Evolutionary conservation across 1,140 invertebrate genomes (phyloP).

Genomic region (Zaprionus africanus): DNA sequence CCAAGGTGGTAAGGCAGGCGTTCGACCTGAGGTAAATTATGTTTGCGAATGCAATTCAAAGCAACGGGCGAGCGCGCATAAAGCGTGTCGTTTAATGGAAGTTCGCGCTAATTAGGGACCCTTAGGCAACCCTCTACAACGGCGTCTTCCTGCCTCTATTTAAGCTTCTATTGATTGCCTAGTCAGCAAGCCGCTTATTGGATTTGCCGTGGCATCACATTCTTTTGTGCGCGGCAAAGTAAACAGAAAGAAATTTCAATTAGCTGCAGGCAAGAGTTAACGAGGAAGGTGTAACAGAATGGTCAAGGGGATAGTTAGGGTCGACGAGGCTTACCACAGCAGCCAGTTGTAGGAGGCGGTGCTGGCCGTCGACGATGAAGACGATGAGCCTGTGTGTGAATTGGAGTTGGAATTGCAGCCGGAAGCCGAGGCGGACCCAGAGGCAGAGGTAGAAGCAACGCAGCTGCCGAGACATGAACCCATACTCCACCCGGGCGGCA

Average conservation of each 20-base stretch:
- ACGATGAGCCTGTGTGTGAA: conserved; percentile 50
- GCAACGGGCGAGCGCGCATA: conserved; percentile 15
- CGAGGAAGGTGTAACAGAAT: not conserved
- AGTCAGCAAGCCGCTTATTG: conserved; percentile 55
- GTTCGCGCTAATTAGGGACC: conserved; percentile 42
- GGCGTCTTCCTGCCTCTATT: not conserved
- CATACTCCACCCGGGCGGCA: conserved; percentile 49
- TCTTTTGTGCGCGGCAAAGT: conserved; percentile 56
- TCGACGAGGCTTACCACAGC: conserved; percentile 52
- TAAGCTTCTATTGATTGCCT: conserved; percentile 64
- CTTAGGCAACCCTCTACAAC: not conserved
- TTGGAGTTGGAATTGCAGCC: conserved; percentile 22
- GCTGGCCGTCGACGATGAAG: conserved; percentile 46
- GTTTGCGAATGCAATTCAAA: conserved; percentile 61
- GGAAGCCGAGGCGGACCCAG: conserved; percentile 4
- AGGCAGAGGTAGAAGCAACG: conserved; percentile 34
- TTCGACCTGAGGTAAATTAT: conserved; percentile 34
- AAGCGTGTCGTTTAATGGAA: conserved; percentile 42
- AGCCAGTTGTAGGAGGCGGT: conserved; percentile 50
- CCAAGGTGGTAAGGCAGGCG: not conserved
- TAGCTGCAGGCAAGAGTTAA: conserved; percentile 35
- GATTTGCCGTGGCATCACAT: conserved; percentile 51
- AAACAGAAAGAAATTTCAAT: conserved; percentile 67
- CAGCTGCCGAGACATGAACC: conserved; percentile 77
- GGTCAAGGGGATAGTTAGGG: not conserved